Base-by-base conservation (phyloP, 2,113 vertebrate species). In the Poicephalus gulielmi region DNA sequence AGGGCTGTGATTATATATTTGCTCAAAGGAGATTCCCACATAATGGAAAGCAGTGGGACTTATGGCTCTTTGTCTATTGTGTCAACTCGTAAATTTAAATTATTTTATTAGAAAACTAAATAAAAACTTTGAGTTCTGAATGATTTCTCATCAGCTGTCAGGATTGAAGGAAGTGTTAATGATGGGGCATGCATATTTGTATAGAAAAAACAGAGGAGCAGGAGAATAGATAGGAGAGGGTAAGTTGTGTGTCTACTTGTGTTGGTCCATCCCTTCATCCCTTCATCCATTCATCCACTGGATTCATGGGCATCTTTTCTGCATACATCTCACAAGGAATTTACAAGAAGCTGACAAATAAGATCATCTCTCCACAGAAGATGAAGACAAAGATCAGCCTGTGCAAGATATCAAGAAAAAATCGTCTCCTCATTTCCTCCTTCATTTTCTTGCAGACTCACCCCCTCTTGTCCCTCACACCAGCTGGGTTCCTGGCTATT, bases 1-100 rank as follows among this genome's bases (percentile, higher is more conserved):
- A 85, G 60, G 44, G n/a, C 60, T 93, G 91, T 96, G 93, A 97
- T 97, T 96, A 96, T 84, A 71, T 94, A 97, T 97, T 97, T 97
- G 92, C 89, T 96, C 79, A 81, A 95, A 83, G 87, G 71, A 92
- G 92, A 95, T 86, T 94, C 90, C 73, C 83, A 66, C 60, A 92
- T 77, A 95, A 95, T 84, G 90, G 86, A 92, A 83, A 86, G 90
- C 80, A 79, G 44, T 19, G 71, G 60, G 41, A 88, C 74, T 95
- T 94, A n/a, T 3, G 73, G 73, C 75, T 95, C 83, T 92, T 84
- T 25, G 28, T 93, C 84, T 94, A 85, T 95, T 97, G 90, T 96
- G 92, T 93, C 90, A 88, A 91, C 57, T 93, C 89, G 71, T 64
- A 89, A 60, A 92, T 92, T 95, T 85, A 83, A 86, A 96, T 96